A percentile compares a stretch with the other conserved stretches of the same genome.
Evolutionary conservation across 1,140 invertebrate genomes (phyloP).

Genomic region (Drosophila bipectinata): DNA sequence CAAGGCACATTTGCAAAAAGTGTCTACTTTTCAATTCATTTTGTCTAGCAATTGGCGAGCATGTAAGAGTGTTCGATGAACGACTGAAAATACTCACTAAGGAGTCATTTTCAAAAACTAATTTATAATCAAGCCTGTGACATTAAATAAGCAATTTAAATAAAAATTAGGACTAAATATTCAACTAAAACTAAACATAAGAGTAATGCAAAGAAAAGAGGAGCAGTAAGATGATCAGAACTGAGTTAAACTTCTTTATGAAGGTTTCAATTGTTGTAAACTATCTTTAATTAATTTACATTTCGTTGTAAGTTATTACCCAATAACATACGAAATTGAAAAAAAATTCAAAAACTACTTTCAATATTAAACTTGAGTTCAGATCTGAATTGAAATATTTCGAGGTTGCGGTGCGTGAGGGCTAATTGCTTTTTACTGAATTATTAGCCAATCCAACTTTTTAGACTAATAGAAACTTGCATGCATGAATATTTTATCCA

Average conservation of each 20-base stretch:
- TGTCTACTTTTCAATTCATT: constrained; percentile 37
- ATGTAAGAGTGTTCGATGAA: constrained; percentile 3
- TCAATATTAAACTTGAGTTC: neutral
- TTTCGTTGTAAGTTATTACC: too few relatives aligned
- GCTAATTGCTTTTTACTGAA: constrained; percentile 70
- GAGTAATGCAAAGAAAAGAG: too few relatives aligned
- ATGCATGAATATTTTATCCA: constrained; percentile 79
- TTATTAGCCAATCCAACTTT: constrained; percentile 76
- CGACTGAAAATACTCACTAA: neutral
- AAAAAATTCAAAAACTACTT: constrained; percentile 1
- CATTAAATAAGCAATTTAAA: too few relatives aligned
- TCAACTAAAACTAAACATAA: too few relatives aligned
- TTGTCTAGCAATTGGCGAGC: constrained; percentile 25
- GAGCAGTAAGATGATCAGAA: too few relatives aligned
- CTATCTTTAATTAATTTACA: too few relatives aligned
- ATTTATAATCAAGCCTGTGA: too few relatives aligned
- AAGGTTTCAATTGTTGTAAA: too few relatives aligned
- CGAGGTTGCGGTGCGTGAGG: constrained; percentile 10
- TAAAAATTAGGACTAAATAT: too few relatives aligned
- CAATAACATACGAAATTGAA: neutral
- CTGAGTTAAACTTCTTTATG: too few relatives aligned
- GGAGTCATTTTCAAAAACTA: too few relatives aligned
- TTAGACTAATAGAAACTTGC: constrained; percentile 70
- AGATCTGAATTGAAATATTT: constrained; percentile 38
- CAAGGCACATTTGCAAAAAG: constrained; percentile 40